These are phyloP conservation scores for Drosophila bocqueti DNA, from an alignment of 1,140 invertebrate genomes.

Conservation along the genomic window DNA sequence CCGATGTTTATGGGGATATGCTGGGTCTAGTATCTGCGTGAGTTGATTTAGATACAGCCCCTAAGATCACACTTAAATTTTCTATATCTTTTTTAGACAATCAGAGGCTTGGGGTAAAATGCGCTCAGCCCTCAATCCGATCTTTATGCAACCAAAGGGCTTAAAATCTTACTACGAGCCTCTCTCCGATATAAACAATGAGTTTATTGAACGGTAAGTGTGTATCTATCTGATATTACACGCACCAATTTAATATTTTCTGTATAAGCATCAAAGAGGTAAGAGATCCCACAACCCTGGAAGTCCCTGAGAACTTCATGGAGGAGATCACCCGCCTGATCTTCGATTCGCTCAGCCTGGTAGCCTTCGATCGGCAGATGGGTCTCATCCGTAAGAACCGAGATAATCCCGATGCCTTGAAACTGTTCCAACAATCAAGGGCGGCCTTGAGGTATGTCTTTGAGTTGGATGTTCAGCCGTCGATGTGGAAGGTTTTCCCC, in stretches of 20 bases:
- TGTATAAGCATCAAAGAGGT: constrained; percentile 73
- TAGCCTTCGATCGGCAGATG: constrained; percentile 89
- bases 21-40: constrained; percentile 6
- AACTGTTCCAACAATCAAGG: constrained; percentile 6
- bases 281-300: constrained; percentile 86
- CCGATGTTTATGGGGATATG: constrained; percentile 16
- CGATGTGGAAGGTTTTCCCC: constrained; percentile 87
- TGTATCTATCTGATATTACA: too few relatives aligned
- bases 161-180: constrained; percentile 62
- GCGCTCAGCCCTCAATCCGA: constrained; percentile 56
- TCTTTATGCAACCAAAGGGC: constrained; percentile 72
- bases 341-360: constrained; percentile 89
- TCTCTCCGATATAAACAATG: constrained; percentile 63
- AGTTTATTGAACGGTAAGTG: constrained; percentile 70
- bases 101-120: constrained; percentile 15
- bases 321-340: constrained; percentile 89
- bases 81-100: background rate
- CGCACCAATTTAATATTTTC: too few relatives aligned
- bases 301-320: constrained; percentile 87
- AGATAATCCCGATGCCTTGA: constrained; percentile 18
- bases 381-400: constrained; percentile 76
- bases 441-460: background rate
- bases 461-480: constrained; percentile 87
- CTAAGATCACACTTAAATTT: fast-evolving
- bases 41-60: background rate